Percentiles rank a stretch among this genome's conserved stretches.
These are phyloP conservation scores for Petrocephalus sullivani DNA, from an alignment of 2,797 vertebrate species.

Conservation along the genomic window DNA sequence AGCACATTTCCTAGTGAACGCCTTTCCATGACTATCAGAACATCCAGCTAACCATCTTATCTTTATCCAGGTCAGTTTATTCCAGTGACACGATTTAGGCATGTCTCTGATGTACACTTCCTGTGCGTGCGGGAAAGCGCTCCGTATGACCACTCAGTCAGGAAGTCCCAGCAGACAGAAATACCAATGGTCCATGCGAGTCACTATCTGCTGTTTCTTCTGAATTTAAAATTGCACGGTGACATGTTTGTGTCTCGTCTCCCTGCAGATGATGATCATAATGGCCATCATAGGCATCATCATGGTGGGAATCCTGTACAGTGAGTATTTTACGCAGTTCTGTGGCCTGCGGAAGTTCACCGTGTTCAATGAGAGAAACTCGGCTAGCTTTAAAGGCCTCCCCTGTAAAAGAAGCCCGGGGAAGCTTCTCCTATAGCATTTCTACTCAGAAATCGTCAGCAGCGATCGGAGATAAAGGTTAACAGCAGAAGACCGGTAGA, in stretches of 20 bases:
- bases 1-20: too few species aligned
- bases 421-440: not conserved
- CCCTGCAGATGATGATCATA: conserved; percentile 86
- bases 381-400: not conserved
- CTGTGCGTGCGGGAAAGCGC: not conserved
- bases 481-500: not conserved
- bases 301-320: conserved; percentile 75
- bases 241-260: not conserved
- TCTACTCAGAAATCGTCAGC: not conserved
- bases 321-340: conserved; percentile 62
- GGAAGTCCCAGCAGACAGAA: not conserved
- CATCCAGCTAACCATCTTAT: not conserved
- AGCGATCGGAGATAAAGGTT: not conserved
- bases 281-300: conserved; percentile 79
- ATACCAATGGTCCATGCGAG: not conserved
- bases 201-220: not conserved
- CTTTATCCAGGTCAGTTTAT: not conserved
- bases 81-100: not conserved
- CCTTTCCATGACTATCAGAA: not conserved
- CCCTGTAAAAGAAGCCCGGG: not conserved
- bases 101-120: not conserved
- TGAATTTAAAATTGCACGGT: not conserved
- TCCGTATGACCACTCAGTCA: not conserved
- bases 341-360: not conserved
- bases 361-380: not conserved